Evolutionary conservation across 35 echinoderm and acorn worm species (phyloP).

Genomic region (Patiria miniata): DNA sequence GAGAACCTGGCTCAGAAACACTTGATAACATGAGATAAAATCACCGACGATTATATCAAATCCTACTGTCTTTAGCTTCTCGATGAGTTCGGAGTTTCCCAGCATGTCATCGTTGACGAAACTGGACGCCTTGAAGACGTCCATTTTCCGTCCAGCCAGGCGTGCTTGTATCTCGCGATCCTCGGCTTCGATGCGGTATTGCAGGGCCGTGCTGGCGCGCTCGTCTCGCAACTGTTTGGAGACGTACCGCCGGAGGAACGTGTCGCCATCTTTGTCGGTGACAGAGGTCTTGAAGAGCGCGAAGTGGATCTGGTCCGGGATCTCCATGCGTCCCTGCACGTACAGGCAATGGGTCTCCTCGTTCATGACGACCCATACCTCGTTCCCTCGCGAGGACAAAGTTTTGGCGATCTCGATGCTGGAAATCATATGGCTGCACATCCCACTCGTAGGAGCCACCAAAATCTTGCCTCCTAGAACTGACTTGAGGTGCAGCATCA

Average conservation of each 20-base stretch:
- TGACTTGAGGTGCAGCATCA: too few relatives aligned
- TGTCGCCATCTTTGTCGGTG: too few relatives aligned
- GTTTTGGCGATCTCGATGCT: too few relatives aligned
- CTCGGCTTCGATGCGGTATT: neutral
- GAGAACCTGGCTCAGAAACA: neutral
- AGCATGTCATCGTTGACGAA: neutral
- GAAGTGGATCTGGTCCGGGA: too few relatives aligned
- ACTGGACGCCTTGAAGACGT: neutral
- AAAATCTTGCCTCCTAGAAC: too few relatives aligned
- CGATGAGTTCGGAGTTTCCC: neutral
- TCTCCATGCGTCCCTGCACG: too few relatives aligned
- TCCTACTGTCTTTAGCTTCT: neutral
- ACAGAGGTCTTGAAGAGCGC: too few relatives aligned
- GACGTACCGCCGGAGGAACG: neutral
- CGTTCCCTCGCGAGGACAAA: too few relatives aligned
- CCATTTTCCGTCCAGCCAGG: neutral
- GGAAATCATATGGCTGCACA: too few relatives aligned
- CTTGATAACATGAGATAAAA: neutral
- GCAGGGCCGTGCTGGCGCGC: neutral
- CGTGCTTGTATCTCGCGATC: neutral
- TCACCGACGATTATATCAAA: conserved; percentile 11
- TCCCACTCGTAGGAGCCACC: too few relatives aligned
- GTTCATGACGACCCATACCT: too few relatives aligned
- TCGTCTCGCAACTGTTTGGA: neutral
- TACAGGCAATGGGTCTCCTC: too few relatives aligned